phyloP scores from a whole-genome alignment of 2,113 vertebrate genomes.

The Siniperca knerii region DNA sequence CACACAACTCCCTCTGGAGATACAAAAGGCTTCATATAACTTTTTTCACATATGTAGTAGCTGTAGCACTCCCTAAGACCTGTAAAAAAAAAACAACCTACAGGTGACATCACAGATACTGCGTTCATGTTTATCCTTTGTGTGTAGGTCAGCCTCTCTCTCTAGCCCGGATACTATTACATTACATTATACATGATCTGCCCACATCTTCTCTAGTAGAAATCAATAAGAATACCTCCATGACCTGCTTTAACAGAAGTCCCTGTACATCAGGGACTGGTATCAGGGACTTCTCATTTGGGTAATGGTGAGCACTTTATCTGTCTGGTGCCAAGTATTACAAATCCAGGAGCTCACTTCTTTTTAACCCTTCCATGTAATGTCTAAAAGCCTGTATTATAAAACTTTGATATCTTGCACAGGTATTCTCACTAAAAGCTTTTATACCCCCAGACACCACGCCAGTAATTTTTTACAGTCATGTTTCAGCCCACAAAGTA shows the following conservation, averaged over 20 bases:
- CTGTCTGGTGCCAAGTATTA: background rate
- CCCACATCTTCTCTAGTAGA: background rate
- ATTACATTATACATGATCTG: slow-evolving; percentile 18
- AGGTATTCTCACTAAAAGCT: slow-evolving; percentile 40
- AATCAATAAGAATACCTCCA: background rate
- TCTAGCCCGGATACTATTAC: background rate
- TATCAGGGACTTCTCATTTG: background rate
- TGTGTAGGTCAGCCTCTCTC: background rate
- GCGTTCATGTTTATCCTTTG: background rate
- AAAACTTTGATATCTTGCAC: slow-evolving; percentile 27
- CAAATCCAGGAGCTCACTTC: background rate
- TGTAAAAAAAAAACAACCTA: background rate
- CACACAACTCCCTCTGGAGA: no score
- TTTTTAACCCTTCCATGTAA: background rate
- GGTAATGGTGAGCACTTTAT: slow-evolving; percentile 5
- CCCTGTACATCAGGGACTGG: background rate
- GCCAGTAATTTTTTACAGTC: slow-evolving; percentile 11
- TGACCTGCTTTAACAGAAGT: background rate
- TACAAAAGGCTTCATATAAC: no score
- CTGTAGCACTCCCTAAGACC: no score
- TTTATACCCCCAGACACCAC: slow-evolving; percentile 8
- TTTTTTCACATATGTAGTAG: background rate
- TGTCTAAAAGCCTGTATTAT: slow-evolving; percentile 32
- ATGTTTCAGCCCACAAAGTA: slow-evolving; percentile 28
- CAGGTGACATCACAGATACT: no score